Conservation (phyloP, 2,797 vertebrate genomes). For the Ctenochaetus hawaiiensis region DNA sequence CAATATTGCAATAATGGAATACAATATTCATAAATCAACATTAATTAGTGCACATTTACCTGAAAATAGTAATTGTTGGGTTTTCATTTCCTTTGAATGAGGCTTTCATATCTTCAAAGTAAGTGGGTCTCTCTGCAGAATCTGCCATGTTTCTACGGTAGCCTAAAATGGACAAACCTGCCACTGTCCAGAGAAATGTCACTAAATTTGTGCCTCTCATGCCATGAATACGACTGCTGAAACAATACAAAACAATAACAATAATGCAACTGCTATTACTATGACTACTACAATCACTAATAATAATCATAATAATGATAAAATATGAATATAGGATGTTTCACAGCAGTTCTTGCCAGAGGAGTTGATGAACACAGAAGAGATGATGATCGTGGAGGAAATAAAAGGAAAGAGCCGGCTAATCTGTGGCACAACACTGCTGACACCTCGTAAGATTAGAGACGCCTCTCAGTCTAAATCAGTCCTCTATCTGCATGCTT, state of each 20-base stretch:
- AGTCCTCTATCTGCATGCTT: constrained; percentile 77
- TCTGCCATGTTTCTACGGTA: too few relatives aligned
- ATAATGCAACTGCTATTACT: constrained; percentile 39
- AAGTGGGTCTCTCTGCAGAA: too few relatives aligned
- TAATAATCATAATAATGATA: constrained; percentile 42
- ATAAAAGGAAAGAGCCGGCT: constrained; percentile 61
- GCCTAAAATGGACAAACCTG: too few relatives aligned
- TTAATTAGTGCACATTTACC: too few relatives aligned
- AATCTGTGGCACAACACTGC: constrained; percentile 64
- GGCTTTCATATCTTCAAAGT: too few relatives aligned
- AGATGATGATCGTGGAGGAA: constrained; percentile 62
- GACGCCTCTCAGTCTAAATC: constrained; percentile 73
- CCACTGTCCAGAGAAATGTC: constrained; percentile 17
- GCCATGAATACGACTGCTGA: not conserved
- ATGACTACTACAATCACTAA: not conserved
- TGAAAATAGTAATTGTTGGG: too few relatives aligned
- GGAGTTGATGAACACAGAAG: constrained; percentile 55
- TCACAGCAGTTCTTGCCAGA: constrained; percentile 51
- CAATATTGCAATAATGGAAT: too few relatives aligned
- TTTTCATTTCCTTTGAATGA: too few relatives aligned
- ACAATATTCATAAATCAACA: too few relatives aligned
- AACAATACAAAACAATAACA: constrained; percentile 6
- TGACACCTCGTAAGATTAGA: constrained; percentile 74
- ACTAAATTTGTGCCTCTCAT: constrained; percentile 7
- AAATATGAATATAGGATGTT: constrained; percentile 45